These are phyloP conservation scores for Conchocele bisecta DNA, from an alignment of 2,888 invertebrate species.

Conservation along the genomic window DNA sequence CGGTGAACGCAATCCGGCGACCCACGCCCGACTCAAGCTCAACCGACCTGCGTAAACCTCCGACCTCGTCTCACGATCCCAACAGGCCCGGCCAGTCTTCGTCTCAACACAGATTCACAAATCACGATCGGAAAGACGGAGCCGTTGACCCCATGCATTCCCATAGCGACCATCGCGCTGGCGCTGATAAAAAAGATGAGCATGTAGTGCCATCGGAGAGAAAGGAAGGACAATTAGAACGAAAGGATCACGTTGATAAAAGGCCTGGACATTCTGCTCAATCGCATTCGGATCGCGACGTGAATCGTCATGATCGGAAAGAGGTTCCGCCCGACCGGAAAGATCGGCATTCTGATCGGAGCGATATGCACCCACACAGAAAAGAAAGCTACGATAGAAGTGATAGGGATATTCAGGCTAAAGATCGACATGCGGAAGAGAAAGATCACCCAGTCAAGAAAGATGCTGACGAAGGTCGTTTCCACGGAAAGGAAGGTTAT, in stretches of 20 bases:
- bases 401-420: constrained; percentile 8
- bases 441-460: constrained; percentile 42
- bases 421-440: background rate
- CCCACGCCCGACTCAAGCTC: background rate
- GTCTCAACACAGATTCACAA: constrained; percentile 46
- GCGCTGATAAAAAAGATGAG: constrained; percentile 3
- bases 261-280: background rate
- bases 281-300: background rate
- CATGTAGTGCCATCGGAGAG: background rate
- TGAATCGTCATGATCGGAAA: background rate
- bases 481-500: no score
- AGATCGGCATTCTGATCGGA: constrained; percentile 10
- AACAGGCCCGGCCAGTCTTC: constrained; percentile 30
- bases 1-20: background rate
- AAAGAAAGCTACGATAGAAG: constrained; percentile 10
- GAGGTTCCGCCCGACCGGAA: constrained; percentile 16
- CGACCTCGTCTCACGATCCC: constrained; percentile 12
- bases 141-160: constrained; percentile 3
- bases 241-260: background rate
- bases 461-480: no score
- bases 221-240: background rate
- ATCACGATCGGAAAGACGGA: constrained; percentile 45
- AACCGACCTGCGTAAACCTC: no score
- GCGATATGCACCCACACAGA: constrained; percentile 11
- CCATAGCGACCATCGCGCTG: background rate